phyloP scores from a whole-genome alignment of 2,888 invertebrate species.

The Electrophaes corylata region DNA sequence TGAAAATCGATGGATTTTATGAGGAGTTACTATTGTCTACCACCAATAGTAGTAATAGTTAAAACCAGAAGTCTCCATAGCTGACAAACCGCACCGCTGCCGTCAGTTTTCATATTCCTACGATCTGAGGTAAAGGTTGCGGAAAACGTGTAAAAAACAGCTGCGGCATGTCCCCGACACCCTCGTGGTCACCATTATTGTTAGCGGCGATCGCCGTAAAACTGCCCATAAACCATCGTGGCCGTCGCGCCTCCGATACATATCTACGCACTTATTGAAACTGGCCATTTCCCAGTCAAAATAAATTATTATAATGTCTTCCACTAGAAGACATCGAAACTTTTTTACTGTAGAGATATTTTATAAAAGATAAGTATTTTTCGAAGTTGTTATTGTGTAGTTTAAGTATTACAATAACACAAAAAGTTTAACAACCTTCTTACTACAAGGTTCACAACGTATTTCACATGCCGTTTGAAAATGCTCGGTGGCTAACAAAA shows the following conservation, averaged over 20 bases:
- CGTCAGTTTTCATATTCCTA: conserved; percentile 47
- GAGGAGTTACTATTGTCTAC: too few relatives aligned
- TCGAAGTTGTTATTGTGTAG: too few relatives aligned
- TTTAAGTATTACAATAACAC: too few relatives aligned
- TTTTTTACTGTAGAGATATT: not conserved
- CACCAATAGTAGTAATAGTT: not conserved
- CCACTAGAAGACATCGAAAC: conserved; percentile 6
- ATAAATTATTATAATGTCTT: conserved; percentile 44
- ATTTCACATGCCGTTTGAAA: too few relatives aligned
- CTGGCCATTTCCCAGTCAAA: conserved; percentile 51
- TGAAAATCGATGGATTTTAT: not conserved
- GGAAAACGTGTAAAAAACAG: conserved; percentile 86
- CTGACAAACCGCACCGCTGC: conserved; percentile 2
- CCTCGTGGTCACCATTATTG: conserved; percentile 77
- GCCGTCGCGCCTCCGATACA: conserved; percentile 52
- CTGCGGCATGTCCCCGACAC: conserved; percentile 77
- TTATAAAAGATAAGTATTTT: too few relatives aligned
- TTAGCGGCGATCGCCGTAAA: conserved; percentile 66
- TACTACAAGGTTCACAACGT: too few relatives aligned
- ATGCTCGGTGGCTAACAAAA: not conserved
- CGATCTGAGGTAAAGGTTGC: conserved; percentile 66
- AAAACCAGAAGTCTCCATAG: conserved; percentile 5
- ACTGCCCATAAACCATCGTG: conserved; percentile 73
- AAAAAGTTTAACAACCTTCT: too few relatives aligned
- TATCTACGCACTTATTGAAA: conserved; percentile 68